Evolutionary conservation across 2,113 vertebrate species (phyloP).

Genomic region (Phoxinus phoxinus): DNA sequence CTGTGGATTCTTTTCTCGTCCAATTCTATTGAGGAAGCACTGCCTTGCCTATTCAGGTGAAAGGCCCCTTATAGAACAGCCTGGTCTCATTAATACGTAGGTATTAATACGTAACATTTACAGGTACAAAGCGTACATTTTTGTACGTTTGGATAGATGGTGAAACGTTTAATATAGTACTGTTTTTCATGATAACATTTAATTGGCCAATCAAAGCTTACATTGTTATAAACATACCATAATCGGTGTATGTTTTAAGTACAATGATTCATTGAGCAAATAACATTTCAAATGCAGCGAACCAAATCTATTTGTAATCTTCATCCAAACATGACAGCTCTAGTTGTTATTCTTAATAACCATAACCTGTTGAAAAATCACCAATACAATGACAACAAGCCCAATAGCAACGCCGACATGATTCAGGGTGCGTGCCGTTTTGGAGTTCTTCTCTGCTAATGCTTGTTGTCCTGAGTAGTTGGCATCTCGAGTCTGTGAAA

Average conservation of each 20-base stretch:
- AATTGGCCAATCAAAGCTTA: not conserved
- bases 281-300: not conserved
- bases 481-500: conserved; percentile 54
- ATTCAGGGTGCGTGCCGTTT: conserved; percentile 46
- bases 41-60: too few relatives aligned
- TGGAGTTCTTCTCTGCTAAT: conserved; percentile 44
- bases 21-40: too few relatives aligned
- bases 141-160: too few relatives aligned
- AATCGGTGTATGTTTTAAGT: not conserved
- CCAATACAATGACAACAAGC: not conserved
- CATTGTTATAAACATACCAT: not conserved
- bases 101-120: too few relatives aligned
- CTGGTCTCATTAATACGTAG: too few relatives aligned
- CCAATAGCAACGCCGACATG: conserved; percentile 6
- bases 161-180: too few relatives aligned
- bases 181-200: too few relatives aligned
- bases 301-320: not conserved
- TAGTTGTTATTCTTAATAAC: too few relatives aligned
- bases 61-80: too few relatives aligned
- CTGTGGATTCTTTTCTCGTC: too few relatives aligned
- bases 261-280: not conserved
- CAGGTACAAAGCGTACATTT: too few relatives aligned
- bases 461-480: conserved; percentile 12
- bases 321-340: not conserved
- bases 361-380: not conserved